Conservation (phyloP, 64 coral and sea anemone species). For the Trachythela sp. region DNA sequence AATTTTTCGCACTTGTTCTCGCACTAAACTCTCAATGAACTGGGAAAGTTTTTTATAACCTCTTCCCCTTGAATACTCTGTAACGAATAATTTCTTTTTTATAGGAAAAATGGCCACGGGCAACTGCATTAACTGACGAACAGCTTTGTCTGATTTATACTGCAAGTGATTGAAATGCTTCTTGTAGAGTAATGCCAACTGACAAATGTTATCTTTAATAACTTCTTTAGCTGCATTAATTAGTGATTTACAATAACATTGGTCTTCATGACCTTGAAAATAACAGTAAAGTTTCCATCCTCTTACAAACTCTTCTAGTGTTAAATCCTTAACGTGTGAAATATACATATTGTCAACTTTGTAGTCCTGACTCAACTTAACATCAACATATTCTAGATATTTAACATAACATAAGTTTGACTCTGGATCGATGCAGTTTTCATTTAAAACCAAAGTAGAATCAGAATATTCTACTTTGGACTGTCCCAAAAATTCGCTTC, state of each 20-base stretch:
- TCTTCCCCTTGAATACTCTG: not conserved
- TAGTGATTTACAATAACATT: slow-evolving; percentile 36
- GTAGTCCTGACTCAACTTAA: slow-evolving; percentile 30
- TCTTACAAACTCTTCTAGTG: slow-evolving; percentile 32
- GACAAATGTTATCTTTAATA: not conserved
- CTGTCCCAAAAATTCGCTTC: not conserved
- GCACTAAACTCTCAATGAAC: not conserved
- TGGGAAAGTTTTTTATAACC: slow-evolving; percentile 11
- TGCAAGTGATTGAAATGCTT: slow-evolving; percentile 29
- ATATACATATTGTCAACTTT: slow-evolving; percentile 40
- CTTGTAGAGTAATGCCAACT: slow-evolving; percentile 23
- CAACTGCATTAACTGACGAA: slow-evolving; percentile 40
- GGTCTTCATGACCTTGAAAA: not conserved
- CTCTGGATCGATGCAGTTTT: not conserved
- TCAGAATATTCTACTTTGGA: slow-evolving; percentile 1
- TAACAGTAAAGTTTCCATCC: slow-evolving; percentile 21
- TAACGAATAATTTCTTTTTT: slow-evolving; percentile 40
- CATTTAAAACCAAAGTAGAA: not conserved
- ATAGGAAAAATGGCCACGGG: slow-evolving; percentile 44
- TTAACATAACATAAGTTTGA: slow-evolving; percentile 20
- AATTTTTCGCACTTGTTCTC: not conserved
- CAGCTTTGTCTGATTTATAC: slow-evolving; percentile 44
- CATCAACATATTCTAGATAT: slow-evolving; percentile 26
- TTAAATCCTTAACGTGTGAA: slow-evolving; percentile 44
- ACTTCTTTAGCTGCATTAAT: slow-evolving; percentile 30